These are phyloP conservation scores for Colostygia pectinataria DNA, from an alignment of 2,888 invertebrate genomes.

Conservation along the genomic window DNA sequence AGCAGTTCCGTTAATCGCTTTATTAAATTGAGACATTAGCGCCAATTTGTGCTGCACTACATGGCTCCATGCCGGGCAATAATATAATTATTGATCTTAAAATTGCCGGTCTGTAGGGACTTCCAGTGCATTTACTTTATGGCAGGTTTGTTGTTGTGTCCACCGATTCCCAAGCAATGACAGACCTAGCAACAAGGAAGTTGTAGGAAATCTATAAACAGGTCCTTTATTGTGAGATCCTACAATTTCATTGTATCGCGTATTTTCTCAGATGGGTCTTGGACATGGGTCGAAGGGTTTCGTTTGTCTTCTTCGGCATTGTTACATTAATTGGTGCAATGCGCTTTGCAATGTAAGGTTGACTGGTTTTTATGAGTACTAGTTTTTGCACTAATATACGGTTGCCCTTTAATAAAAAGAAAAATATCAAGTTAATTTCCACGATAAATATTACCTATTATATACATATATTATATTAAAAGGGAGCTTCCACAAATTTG, in stretches of 20 bases:
- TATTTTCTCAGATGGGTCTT: slow-evolving; percentile 20
- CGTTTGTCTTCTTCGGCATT: slow-evolving; percentile 19
- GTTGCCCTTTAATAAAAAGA: no score
- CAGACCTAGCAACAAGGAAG: slow-evolving; percentile 48
- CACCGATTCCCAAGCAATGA: neutral
- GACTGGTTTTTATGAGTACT: neutral
- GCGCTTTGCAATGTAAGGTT: neutral
- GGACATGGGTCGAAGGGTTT: slow-evolving; percentile 25
- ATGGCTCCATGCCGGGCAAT: no score
- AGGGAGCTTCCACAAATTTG: no score
- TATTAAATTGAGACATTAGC: no score
- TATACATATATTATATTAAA: no score
- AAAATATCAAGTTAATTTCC: neutral
- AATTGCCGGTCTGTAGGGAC: no score
- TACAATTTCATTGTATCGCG: slow-evolving; percentile 50
- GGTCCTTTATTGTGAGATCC: slow-evolving; percentile 35
- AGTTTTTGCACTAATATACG: neutral
- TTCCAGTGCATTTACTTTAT: no score
- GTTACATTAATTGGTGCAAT: slow-evolving; percentile 20
- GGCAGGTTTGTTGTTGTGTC: neutral
- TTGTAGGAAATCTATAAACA: slow-evolving; percentile 38
- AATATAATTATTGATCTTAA: no score
- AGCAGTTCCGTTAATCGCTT: neutral
- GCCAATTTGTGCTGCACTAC: no score
- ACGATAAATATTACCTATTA: no score